These are phyloP conservation scores for Watersipora subatra DNA, from an alignment of 1,140 invertebrate genomes.

Conservation along the genomic window DNA sequence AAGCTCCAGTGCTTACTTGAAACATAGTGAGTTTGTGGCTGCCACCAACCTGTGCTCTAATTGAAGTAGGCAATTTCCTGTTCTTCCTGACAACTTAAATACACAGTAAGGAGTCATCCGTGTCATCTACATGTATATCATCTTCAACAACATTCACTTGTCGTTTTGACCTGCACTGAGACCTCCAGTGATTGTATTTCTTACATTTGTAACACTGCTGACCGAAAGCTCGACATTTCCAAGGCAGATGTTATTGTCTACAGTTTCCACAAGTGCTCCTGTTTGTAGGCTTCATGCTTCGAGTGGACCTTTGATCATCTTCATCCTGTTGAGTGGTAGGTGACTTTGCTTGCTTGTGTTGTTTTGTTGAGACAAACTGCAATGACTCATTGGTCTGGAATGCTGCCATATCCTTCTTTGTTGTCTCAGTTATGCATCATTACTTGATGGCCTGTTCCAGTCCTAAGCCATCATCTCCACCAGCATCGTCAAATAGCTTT, in stretches of 20 bases:
- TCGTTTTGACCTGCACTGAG: neutral
- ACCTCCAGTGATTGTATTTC: neutral
- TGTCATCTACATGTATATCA: neutral
- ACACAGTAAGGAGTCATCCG: neutral
- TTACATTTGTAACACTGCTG: slow-evolving; percentile 3
- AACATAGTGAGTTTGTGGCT: neutral
- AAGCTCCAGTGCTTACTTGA: neutral
- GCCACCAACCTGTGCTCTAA: neutral
- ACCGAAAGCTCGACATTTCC: slow-evolving; percentile 3
- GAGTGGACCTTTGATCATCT: neutral
- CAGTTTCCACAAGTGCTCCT: neutral
- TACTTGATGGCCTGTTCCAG: neutral
- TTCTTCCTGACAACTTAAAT: neutral
- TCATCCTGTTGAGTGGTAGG: neutral
- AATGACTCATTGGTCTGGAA: neutral
- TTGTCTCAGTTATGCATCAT: neutral
- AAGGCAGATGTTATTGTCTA: neutral
- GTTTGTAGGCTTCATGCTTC: neutral
- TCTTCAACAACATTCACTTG: neutral
- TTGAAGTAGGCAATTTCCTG: neutral
- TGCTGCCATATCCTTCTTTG: neutral
- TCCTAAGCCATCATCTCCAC: neutral
- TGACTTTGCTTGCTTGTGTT: neutral
- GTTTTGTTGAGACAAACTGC: too few relatives aligned
- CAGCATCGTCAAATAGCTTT: neutral